A percentile compares a stretch with the other conserved stretches of the same genome.
phyloP scores from a whole-genome alignment of 2,888 invertebrate species.

The Aleiodes testaceus region DNA sequence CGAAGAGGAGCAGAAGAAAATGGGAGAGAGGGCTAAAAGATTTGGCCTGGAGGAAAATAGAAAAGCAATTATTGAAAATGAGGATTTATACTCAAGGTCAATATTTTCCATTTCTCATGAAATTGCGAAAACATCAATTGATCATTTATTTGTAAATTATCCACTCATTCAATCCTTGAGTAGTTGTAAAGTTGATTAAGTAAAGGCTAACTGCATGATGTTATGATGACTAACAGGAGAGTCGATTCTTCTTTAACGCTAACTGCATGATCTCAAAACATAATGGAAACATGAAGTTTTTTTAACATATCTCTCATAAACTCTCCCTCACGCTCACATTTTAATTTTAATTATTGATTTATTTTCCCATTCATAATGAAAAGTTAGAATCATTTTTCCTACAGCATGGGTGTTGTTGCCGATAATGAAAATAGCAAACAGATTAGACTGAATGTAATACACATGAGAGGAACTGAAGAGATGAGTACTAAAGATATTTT shows the following conservation, averaged over 20 bases:
- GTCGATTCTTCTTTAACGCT: too few relatives aligned
- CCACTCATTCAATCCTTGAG: too few relatives aligned
- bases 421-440: constrained; percentile 76
- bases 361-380: neutral
- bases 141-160: neutral
- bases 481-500: constrained; percentile 87
- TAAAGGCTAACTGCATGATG: too few relatives aligned
- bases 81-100: constrained; percentile 73
- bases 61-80: constrained; percentile 69
- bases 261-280: too few relatives aligned
- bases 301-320: too few relatives aligned
- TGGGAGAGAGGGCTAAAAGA: constrained; percentile 76
- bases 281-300: too few relatives aligned
- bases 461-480: constrained; percentile 83
- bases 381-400: neutral
- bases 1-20: constrained; percentile 74
- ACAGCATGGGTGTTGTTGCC: constrained; percentile 76
- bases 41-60: constrained; percentile 75
- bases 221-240: too few relatives aligned
- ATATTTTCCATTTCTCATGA: neutral
- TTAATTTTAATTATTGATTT: neutral
- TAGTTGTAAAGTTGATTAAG: too few relatives aligned
- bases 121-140: constrained; percentile 9
- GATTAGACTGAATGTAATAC: constrained; percentile 82
- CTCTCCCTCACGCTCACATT: neutral